Evolutionary conservation across 2,113 vertebrate genomes (phyloP), one percentile per base, ranked within the genome.

Genomic region (Oreochromis niloticus): DNA sequence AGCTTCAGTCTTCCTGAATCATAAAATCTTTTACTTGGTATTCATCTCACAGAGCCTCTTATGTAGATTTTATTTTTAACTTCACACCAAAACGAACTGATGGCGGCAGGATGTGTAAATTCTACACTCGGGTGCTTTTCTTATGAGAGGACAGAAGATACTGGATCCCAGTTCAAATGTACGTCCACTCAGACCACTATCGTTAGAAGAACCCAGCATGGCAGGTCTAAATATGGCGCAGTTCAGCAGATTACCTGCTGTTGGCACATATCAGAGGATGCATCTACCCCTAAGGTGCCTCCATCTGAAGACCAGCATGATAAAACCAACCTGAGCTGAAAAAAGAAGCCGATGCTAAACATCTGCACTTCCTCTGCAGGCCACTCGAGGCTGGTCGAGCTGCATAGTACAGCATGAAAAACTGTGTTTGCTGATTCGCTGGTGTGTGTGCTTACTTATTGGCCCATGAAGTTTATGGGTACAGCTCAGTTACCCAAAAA

Each of bases 261-360:
- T 83, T 94, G 93, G 93, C 92, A 90, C 52, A 43, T 36, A 83
- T 36, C 32, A 71, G 85, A 81, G 86, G 85, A 90, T 93, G 89
- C 85, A 61, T 75, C 83, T 30, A 85, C 83, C 81, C 86, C 89
- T 56, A 46, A 79, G 79, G 92, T 86, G 80, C 71, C 63, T 2
- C 94, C 94, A 93, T 95, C 92, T 94, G 93, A 92, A 86, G 63
- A 75, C 68, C 59, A 66, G 71, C 16, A 0, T 19, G 43, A 19
- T 2, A 11, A 75, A 50, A 75, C 9, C 71, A 30, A 7, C 24
- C 22, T 48, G 68, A 75, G 43, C 71, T 75, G 71, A 3, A 7
- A 5, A 27, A 75, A 75, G 68, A 2, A 46, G 13, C 39, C 0
- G 1, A 16, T 30, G 71, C 41, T 48, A 48, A 30, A 19, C 43